Conservation (phyloP, 2,113 vertebrate genomes). For the Monopterus albus region DNA sequence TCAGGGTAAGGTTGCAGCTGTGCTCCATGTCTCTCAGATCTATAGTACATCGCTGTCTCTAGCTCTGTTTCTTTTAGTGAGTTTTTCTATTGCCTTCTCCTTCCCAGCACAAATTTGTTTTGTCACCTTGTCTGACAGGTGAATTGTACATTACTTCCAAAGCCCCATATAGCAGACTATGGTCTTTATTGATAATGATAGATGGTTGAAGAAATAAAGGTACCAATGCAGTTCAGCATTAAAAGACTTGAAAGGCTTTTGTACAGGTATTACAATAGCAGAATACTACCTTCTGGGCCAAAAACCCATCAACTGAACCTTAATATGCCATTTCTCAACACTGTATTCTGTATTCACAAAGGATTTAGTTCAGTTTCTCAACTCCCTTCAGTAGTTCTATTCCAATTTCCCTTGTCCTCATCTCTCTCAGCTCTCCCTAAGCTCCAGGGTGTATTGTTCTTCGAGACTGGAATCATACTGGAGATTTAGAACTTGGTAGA, state of each 20-base stretch:
- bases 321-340: constrained; percentile 54
- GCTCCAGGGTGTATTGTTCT: constrained; percentile 71
- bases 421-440: constrained; percentile 55
- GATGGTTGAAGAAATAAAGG: neutral
- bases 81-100: neutral
- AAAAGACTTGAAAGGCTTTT: constrained; percentile 21
- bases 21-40: constrained; percentile 8
- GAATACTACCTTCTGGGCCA: constrained; percentile 23
- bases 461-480: constrained; percentile 66
- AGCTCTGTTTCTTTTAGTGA: neutral
- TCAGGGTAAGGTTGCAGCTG: constrained; percentile 10
- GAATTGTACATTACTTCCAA: constrained; percentile 11
- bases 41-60: neutral
- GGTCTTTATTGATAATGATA: constrained; percentile 12
- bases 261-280: constrained; percentile 12
- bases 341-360: constrained; percentile 61
- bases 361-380: constrained; percentile 60
- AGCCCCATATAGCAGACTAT: neutral
- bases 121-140: constrained; percentile 11
- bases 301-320: constrained; percentile 39
- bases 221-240: constrained; percentile 40
- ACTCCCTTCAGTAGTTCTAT: constrained; percentile 53
- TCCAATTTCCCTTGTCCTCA: constrained; percentile 46
- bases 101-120: constrained; percentile 6
- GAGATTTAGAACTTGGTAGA: constrained; percentile 79